These are phyloP conservation scores for Lepus townsendii DNA, from an alignment of 2,797 vertebrate species.

Conservation along the genomic window DNA sequence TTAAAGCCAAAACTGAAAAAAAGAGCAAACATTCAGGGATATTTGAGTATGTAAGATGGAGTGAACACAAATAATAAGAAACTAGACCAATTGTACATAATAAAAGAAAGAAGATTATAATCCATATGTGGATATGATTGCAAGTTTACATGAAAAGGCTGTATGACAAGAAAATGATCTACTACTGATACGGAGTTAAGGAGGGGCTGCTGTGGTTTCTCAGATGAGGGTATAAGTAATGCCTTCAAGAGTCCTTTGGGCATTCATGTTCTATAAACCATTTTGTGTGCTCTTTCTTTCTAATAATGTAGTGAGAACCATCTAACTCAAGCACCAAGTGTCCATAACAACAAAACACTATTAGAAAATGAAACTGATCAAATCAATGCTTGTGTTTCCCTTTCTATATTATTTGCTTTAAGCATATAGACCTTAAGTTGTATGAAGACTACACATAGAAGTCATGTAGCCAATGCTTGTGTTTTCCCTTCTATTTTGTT, in stretches of 20 bases:
- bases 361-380: neutral
- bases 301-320: neutral
- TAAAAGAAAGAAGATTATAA: neutral
- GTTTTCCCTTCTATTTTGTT: neutral
- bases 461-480: neutral
- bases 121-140: neutral
- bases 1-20: neutral
- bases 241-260: neutral
- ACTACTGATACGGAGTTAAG: neutral
- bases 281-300: neutral
- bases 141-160: neutral
- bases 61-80: neutral
- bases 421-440: neutral
- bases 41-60: neutral
- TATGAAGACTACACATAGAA: neutral
- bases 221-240: neutral
- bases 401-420: constrained; percentile 14
- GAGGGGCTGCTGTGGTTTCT: neutral
- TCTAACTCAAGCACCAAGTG: neutral
- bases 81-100: neutral
- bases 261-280: neutral
- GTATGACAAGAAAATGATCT: neutral
- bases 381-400: neutral
- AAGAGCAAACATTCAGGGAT: neutral
- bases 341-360: neutral